Conservation (phyloP, 2,797 vertebrate genomes). For the Pseudochirops cupreus region DNA sequence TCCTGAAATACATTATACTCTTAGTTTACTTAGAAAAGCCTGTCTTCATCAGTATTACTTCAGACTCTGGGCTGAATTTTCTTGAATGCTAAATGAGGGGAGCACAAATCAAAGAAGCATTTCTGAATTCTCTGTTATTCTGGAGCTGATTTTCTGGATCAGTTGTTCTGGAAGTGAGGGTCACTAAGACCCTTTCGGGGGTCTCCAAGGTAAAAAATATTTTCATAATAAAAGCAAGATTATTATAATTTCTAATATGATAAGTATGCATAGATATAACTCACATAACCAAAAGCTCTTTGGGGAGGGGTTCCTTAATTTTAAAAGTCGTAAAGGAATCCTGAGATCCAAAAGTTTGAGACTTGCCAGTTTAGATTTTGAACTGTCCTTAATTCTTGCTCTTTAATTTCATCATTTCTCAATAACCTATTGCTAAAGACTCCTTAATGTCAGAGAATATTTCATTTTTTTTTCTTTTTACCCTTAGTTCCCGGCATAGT, state of each 20-base stretch:
- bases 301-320: neutral
- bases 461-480: neutral
- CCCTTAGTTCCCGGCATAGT: neutral
- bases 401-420: neutral
- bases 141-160: neutral
- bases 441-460: neutral
- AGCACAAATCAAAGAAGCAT: neutral
- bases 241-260: neutral
- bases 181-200: neutral
- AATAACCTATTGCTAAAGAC: neutral
- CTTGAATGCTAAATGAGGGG: neutral
- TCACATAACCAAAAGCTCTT: neutral
- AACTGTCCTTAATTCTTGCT: neutral
- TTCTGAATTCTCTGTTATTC: neutral
- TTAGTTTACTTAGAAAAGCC: slow-evolving; percentile 8
- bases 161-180: neutral
- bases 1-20: neutral
- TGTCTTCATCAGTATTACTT: neutral
- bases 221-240: too few species aligned
- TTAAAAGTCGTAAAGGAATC: neutral
- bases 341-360: neutral
- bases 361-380: neutral
- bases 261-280: neutral
- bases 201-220: neutral
- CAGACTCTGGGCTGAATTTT: neutral